Evolutionary conservation across 2,113 vertebrate genomes (phyloP).

Genomic region (Cricetomys ansorgei): DNA sequence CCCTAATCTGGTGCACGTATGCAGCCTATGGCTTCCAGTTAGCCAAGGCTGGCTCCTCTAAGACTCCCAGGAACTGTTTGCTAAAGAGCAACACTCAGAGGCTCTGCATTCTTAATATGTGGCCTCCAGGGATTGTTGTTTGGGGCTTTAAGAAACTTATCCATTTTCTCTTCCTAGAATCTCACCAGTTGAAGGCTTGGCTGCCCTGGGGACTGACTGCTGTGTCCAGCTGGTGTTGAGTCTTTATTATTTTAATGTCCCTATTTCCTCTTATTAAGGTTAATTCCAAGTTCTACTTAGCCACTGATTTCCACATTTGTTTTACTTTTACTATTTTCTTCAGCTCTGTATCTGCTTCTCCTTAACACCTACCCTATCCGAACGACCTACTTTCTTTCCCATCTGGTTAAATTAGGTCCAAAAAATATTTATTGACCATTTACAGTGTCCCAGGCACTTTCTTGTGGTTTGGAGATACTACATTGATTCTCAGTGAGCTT

Average conservation of each 20-base stretch:
- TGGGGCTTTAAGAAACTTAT: constrained; percentile 8
- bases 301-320: neutral
- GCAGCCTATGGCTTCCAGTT: neutral
- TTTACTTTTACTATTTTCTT: neutral
- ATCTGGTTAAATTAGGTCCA: neutral
- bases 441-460: neutral
- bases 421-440: neutral
- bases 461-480: neutral
- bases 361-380: neutral
- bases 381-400: neutral
- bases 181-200: neutral
- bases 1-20: neutral
- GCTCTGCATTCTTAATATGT: neutral
- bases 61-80: neutral
- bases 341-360: neutral
- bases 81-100: neutral
- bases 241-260: neutral
- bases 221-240: neutral
- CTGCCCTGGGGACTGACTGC: neutral
- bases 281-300: neutral
- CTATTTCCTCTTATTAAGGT: neutral
- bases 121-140: neutral
- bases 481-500: constrained; percentile 14
- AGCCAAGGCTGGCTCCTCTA: neutral
- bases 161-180: neutral